phyloP scores from a whole-genome alignment of 2,113 vertebrate genomes.

The Petromus typicus region DNA sequence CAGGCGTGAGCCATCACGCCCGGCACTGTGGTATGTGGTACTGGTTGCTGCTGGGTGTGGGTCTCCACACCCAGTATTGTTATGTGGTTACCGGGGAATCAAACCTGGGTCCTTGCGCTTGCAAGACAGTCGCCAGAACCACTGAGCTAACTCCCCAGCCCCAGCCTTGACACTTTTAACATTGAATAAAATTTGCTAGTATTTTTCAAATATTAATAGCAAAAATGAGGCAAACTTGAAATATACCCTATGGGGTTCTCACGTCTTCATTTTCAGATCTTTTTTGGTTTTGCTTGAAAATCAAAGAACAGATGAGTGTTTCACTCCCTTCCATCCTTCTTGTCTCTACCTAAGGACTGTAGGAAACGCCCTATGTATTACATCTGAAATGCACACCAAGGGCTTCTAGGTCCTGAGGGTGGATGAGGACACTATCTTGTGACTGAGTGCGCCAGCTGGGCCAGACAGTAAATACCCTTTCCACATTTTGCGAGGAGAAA shows the following conservation, averaged over 20 bases:
- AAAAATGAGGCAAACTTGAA: constrained; percentile 32
- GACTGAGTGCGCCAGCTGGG: neutral
- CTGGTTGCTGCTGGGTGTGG: no score
- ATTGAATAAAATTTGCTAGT: neutral
- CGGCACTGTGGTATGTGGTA: no score
- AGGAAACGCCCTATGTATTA: neutral
- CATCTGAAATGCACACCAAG: neutral
- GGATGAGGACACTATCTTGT: neutral
- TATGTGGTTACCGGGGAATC: no score
- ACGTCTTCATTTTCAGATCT: constrained; percentile 39
- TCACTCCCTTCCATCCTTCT: neutral
- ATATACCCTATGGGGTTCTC: neutral
- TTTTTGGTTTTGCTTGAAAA: neutral
- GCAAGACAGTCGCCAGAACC: no score
- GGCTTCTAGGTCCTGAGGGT: neutral
- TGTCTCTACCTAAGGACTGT: neutral
- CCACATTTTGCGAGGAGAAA: constrained; percentile 9
- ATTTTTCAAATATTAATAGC: neutral
- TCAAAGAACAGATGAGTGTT: neutral
- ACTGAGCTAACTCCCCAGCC: no score
- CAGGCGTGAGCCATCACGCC: no score
- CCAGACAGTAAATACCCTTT: neutral
- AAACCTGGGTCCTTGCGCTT: no score
- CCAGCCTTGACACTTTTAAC: neutral
- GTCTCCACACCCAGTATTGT: no score